Conservation (phyloP, 1,140 invertebrate genomes). For the Drosophila subpulchrella region DNA sequence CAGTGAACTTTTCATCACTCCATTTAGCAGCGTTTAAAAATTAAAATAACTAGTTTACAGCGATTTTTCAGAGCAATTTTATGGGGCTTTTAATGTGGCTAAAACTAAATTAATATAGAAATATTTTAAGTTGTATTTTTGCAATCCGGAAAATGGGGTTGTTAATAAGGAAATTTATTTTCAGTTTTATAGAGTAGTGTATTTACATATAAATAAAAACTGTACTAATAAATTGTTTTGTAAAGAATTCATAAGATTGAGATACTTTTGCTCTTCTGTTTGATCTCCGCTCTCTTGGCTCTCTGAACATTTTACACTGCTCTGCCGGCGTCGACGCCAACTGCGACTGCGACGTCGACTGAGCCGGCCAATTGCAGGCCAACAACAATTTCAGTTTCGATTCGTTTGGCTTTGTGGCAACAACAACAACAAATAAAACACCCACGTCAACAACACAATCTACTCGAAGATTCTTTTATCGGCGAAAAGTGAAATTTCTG, state of each 20-base stretch:
- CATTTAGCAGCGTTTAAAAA: not conserved
- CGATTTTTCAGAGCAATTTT: no score
- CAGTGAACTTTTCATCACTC: slow-evolving; percentile 8
- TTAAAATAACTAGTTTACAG: not conserved
- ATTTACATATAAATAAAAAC: no score
- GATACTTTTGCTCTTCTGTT: not conserved
- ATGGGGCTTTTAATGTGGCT: no score
- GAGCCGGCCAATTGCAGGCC: slow-evolving; percentile 37
- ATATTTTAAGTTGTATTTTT: no score
- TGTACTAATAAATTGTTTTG: no score
- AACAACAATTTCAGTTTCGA: slow-evolving; percentile 60
- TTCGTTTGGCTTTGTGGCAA: slow-evolving; percentile 29
- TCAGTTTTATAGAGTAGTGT: not conserved
- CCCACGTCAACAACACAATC: slow-evolving; percentile 42
- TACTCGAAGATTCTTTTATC: slow-evolving; percentile 49
- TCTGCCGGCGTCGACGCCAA: slow-evolving; percentile 14
- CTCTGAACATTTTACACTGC: slow-evolving; percentile 40
- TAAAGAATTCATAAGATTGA: not conserved
- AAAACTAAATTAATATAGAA: no score
- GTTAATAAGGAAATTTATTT: not conserved
- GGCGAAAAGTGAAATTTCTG: slow-evolving; percentile 59
- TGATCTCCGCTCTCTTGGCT: slow-evolving; percentile 16
- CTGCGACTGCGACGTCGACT: slow-evolving; percentile 22
- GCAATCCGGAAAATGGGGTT: no score
- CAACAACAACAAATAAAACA: slow-evolving; percentile 26